Base-by-base conservation (phyloP, 1,140 invertebrate species). In the Cryptotermes secundus region DNA sequence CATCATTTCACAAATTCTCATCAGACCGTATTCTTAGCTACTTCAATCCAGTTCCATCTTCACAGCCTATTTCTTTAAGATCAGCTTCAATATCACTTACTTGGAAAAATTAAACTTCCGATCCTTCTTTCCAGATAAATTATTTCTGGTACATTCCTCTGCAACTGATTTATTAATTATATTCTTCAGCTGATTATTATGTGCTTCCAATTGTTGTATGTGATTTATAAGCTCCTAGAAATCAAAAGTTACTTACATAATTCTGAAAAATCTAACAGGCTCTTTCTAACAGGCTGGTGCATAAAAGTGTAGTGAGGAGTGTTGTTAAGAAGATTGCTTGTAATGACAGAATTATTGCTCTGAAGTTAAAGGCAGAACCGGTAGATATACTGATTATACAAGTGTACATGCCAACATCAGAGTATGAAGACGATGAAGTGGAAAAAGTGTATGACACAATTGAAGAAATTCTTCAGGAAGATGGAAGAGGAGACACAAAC, bases 61-160 rank as follows among this genome's bases (percentile, higher is more conserved):
- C 45, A 49, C 45, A 49, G 45, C 4, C 38, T 38, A 38, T 38
- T 38, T 38, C 38, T 38, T 12, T 38, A 38, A 38, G 38, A 38
- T 6, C 38, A 4, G 16, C 38, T 42, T 42, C 16, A 42, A 49
- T 22, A 49, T 49, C 22, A 31, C 59, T 72, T 72, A 72, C 59
- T 83, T 83, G 34, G 83, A 72, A 83, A 72, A 83, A 34, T 83
- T 59, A 83, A 83, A 83, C 9, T 42, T 42, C n/a, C 83, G 36
- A 45, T 34, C 9, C 59, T 36, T 59, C 34, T 83, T 65, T 83
- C 36, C 49, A 26, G 31, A 34, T 35, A 16, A 42, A 10, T 35
- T 24, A n/a, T 9, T 83, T 34, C 26, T 19, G 7, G 34, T 10
- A 72, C n/a, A 31, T 34, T 35, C 53, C 26, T 35, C 31, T 35